A percentile compares a stretch with the other conserved stretches of the same genome.
These are phyloP conservation scores for Dorcus hopei DNA, from an alignment of 2,888 invertebrate genomes.

Conservation along the genomic window DNA sequence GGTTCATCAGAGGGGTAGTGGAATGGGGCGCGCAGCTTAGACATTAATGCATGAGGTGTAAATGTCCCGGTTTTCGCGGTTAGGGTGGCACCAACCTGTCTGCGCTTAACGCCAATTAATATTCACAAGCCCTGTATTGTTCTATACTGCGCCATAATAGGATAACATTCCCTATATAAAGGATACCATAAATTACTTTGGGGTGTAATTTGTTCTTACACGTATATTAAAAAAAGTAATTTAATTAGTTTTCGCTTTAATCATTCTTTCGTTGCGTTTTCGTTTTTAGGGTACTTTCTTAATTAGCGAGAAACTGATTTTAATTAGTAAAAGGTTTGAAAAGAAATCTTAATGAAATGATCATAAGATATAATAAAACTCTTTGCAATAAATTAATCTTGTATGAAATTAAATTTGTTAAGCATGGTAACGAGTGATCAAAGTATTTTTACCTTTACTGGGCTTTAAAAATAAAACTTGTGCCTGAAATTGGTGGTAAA, in stretches of 20 bases:
- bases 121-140: constrained; percentile 34
- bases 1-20: constrained; percentile 29
- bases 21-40: constrained; percentile 31
- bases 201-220: constrained; percentile 14
- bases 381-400: too few relatives aligned
- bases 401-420: too few relatives aligned
- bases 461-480: too few relatives aligned
- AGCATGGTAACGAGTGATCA: too few relatives aligned
- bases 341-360: too few relatives aligned
- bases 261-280: constrained; percentile 9
- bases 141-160: constrained; percentile 17
- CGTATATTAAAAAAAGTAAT: constrained; percentile 19
- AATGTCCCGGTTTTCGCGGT: constrained; percentile 48
- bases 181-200: constrained; percentile 19
- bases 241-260: constrained; percentile 19
- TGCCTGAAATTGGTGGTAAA: too few relatives aligned
- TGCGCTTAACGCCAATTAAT: constrained; percentile 46
- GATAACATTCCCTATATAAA: constrained; percentile 15
- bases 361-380: too few relatives aligned
- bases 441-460: too few relatives aligned
- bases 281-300: too few relatives aligned
- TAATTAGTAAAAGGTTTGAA: too few relatives aligned
- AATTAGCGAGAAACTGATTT: too few relatives aligned
- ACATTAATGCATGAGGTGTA: constrained; percentile 48
- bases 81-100: constrained; percentile 34